Conservation (phyloP, 2,797 vertebrate genomes). For the Diglossa cyanea region DNA sequence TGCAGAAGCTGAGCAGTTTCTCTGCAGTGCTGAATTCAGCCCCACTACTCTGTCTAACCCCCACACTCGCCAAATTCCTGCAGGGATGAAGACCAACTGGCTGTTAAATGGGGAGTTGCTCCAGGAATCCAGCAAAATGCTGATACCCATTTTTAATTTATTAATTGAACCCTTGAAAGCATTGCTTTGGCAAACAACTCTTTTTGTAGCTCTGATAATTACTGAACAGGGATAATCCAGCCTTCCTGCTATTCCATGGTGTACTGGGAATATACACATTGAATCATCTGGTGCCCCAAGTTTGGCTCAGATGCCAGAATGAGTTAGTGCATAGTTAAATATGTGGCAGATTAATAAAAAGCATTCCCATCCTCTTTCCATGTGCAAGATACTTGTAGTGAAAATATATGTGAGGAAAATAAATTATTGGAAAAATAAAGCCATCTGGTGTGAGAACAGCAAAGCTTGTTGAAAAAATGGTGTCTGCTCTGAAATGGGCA, state of each 20-base stretch:
- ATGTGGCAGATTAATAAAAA: slow-evolving; percentile 24
- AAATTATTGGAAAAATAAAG: slow-evolving; percentile 34
- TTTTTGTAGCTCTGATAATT: neutral
- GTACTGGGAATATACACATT: neutral
- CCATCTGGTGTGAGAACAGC: slow-evolving; percentile 27
- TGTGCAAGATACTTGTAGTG: neutral
- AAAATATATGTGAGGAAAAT: neutral
- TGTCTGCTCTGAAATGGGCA: neutral
- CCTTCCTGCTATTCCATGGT: neutral
- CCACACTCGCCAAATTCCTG: neutral
- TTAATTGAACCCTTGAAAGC: neutral
- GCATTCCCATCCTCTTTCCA: neutral
- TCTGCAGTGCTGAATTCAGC: neutral
- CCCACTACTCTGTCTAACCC: neutral
- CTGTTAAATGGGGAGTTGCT: neutral
- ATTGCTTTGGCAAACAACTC: neutral
- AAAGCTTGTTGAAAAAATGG: slow-evolving; percentile 20
- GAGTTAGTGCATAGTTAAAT: neutral
- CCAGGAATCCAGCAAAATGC: neutral
- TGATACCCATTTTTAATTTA: neutral
- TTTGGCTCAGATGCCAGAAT: neutral
- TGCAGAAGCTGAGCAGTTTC: neutral
- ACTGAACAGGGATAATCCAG: neutral
- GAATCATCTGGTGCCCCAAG: neutral
- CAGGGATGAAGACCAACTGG: neutral